A percentile compares a stretch with the other conserved stretches of the same genome.
Conservation (phyloP, 2,113 vertebrate species). For the Passer domesticus region DNA sequence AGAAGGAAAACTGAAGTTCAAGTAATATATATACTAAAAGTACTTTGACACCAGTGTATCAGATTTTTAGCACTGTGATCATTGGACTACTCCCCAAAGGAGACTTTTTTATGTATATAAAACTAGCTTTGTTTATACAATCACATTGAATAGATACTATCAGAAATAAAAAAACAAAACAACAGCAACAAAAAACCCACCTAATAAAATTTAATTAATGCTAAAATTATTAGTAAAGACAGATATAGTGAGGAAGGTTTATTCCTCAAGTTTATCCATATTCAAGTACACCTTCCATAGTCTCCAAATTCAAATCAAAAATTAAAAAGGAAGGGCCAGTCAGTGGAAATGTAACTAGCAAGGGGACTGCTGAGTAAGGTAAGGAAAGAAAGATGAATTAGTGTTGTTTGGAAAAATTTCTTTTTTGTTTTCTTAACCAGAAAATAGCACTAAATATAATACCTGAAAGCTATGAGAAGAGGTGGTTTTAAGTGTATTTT, state of each 20-base stretch:
- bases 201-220: not conserved
- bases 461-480: not conserved
- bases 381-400: not conserved
- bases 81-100: not conserved
- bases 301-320: not conserved
- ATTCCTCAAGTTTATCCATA: not conserved
- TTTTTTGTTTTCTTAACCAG: not conserved
- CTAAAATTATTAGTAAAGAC: not conserved
- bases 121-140: not conserved
- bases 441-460: not conserved
- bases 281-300: not conserved
- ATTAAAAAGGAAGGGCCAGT: not conserved
- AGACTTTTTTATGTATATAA: not conserved
- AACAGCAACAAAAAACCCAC: no score
- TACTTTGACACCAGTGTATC: not conserved
- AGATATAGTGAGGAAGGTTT: not conserved
- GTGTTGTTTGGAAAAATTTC: not conserved
- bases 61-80: not conserved
- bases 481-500: not conserved
- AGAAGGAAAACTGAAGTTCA: conserved; percentile 9
- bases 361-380: not conserved
- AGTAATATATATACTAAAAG: not conserved
- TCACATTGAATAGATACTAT: not conserved
- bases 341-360: not conserved
- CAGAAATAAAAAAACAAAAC: not conserved